Base-by-base conservation (phyloP, 1,140 invertebrate genomes). In the Penaeus japonicus region DNA sequence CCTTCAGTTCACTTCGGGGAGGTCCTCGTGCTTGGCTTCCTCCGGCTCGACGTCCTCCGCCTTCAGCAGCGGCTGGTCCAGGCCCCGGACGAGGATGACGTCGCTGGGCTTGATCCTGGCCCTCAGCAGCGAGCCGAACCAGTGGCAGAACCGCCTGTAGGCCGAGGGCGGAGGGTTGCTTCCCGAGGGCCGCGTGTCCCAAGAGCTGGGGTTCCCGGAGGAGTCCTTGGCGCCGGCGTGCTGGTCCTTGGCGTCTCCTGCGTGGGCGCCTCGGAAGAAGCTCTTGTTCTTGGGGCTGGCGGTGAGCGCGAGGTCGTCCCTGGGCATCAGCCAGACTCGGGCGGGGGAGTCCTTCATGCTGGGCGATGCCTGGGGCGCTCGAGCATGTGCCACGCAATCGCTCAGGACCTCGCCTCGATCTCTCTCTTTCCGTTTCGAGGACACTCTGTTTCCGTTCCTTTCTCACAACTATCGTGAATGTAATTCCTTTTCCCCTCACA, bases 281-380 rank as follows among this genome's bases (percentile, higher is more conserved):
- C 55, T 39, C 55, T 32, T 65, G 20, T 3, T 65, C 35, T 20
- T 83, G 22, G 39, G 47, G 78, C 35, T 80, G 39, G 77, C 35
- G 24, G 55, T 32, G 20, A 27, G 27, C 55, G 53, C 79, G n/a
- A 82, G 54, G 54, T 57, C 55, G 55, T 82, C 79, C 30, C 79
- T 82, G 27, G 79, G 55, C 79, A 82, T 54, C 24, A 83, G 57
- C 81, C 81, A 83, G 81, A 83, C 81, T 7, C 81, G 57, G 39
- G 81, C 81, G 7, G 81, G 30, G 15, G 81, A 83, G 81, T 65
- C 59, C 30, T 83, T 83, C 81, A 83, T 83, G 18, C 20, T 83
- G 55, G 22, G 32, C 22, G 30, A 39, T 32, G 59, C 17, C 32
- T 27, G 27, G 5, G 55, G 30, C 20, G 20, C 30, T 17, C 24